phyloP scores from a whole-genome alignment of 2,888 invertebrate species.

The Julus scanicus region DNA sequence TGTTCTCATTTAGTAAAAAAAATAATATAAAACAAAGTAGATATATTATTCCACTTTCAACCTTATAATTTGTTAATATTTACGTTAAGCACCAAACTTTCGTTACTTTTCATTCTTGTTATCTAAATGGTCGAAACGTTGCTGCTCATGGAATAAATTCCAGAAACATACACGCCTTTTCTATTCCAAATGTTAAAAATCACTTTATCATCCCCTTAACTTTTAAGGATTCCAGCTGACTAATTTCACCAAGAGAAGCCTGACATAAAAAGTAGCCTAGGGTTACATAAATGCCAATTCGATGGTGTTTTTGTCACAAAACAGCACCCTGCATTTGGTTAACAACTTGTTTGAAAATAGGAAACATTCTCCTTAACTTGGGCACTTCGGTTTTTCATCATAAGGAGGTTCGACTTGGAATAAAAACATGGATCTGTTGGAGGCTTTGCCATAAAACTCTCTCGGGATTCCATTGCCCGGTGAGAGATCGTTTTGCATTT shows the following conservation, averaged over 20 bases:
- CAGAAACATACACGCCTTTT: too few relatives aligned
- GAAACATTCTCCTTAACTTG: not conserved
- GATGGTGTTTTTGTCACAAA: not conserved
- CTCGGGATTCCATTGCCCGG: conserved; percentile 20
- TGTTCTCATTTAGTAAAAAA: too few relatives aligned
- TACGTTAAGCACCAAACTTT: too few relatives aligned
- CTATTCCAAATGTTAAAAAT: too few relatives aligned
- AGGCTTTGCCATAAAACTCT: conserved; percentile 30
- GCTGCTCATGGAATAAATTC: too few relatives aligned
- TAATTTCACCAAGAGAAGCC: not conserved
- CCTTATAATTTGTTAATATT: too few relatives aligned
- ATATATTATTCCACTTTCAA: too few relatives aligned
- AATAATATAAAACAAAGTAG: too few relatives aligned
- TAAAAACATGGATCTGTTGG: conserved; percentile 21
- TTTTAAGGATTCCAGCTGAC: not conserved
- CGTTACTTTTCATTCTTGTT: too few relatives aligned
- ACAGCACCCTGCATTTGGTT: not conserved
- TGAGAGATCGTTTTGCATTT: conserved; percentile 41
- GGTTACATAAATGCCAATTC: not conserved
- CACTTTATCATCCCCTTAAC: not conserved
- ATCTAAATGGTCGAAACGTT: too few relatives aligned
- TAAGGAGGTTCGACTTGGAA: not conserved
- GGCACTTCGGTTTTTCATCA: not conserved
- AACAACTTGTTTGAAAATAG: not conserved
- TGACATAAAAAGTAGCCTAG: not conserved